Evolutionary conservation across 1,140 invertebrate species (phyloP).

Genomic region (Calosoma granatense): DNA sequence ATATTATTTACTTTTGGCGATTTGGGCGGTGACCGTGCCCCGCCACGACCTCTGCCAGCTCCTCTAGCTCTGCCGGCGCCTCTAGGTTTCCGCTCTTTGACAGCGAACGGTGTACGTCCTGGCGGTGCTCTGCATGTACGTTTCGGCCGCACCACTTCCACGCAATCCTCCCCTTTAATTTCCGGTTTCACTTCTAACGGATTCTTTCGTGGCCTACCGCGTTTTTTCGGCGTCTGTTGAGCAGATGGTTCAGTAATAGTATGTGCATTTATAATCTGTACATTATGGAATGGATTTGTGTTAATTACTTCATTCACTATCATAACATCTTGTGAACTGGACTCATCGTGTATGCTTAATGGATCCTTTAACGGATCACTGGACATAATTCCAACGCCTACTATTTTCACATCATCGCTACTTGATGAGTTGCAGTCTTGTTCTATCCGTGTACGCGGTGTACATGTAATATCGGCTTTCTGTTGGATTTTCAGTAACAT

Average conservation of each 20-base stretch:
- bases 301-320: constrained; percentile 14
- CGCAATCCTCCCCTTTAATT: not conserved
- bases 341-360: constrained; percentile 22
- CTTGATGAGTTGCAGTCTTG: constrained; percentile 15
- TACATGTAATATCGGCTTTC: not conserved
- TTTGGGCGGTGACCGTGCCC: not conserved
- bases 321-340: constrained; percentile 20
- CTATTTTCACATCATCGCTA: constrained; percentile 18
- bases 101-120: not conserved
- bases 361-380: constrained; percentile 14
- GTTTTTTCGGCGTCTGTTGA: constrained; percentile 1
- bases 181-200: constrained; percentile 9
- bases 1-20: not conserved
- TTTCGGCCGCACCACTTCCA: not conserved
- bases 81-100: not conserved
- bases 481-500: constrained; percentile 13
- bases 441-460: not conserved
- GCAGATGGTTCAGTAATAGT: not conserved
- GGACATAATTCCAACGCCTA: constrained; percentile 17
- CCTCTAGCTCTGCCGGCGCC: not conserved
- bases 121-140: not conserved
- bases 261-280: constrained; percentile 1
- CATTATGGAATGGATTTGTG: not conserved
- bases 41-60: not conserved
- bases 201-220: constrained; percentile 7